These are phyloP conservation scores for Drosophila bocqueti DNA, from an alignment of 1,140 invertebrate species.

Conservation along the genomic window DNA sequence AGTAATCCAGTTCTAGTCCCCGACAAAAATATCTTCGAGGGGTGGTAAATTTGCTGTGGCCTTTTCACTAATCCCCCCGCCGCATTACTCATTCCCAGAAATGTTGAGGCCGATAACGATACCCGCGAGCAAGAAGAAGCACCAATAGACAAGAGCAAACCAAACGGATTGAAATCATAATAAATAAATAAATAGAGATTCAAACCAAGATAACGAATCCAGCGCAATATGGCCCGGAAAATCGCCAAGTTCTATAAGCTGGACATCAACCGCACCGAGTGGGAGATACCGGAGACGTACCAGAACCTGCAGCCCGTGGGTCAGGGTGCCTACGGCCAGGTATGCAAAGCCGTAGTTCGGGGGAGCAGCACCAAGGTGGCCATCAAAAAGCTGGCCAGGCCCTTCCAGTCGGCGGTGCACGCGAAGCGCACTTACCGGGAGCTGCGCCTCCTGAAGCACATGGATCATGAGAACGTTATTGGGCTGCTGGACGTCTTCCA, in stretches of 20 bases:
- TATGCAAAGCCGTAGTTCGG: constrained; percentile 91
- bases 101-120: constrained; percentile 51
- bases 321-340: constrained; percentile 97
- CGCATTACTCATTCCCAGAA: constrained; percentile 46
- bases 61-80: constrained; percentile 10
- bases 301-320: constrained; percentile 96
- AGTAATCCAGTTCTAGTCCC: neutral
- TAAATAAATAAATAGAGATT: constrained; percentile 8
- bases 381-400: constrained; percentile 98
- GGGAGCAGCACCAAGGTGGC: constrained; percentile 94
- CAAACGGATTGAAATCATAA: constrained; percentile 31
- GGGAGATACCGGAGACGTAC: constrained; percentile 97
- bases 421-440: constrained; percentile 99
- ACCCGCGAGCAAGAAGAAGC: constrained; percentile 56
- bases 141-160: constrained; percentile 31
- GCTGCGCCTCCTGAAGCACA: constrained; percentile 97
- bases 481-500: constrained; percentile 97
- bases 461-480: constrained; percentile 99
- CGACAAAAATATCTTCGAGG: neutral
- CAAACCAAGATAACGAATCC: constrained; percentile 6
- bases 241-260: constrained; percentile 90
- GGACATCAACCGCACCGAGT: constrained; percentile 98
- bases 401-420: constrained; percentile 99
- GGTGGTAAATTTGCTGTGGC: neutral
- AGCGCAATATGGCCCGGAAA: constrained; percentile 42